Evolutionary conservation across 1,140 invertebrate genomes (phyloP).

Genomic region (Hylaeus volcanicus): DNA sequence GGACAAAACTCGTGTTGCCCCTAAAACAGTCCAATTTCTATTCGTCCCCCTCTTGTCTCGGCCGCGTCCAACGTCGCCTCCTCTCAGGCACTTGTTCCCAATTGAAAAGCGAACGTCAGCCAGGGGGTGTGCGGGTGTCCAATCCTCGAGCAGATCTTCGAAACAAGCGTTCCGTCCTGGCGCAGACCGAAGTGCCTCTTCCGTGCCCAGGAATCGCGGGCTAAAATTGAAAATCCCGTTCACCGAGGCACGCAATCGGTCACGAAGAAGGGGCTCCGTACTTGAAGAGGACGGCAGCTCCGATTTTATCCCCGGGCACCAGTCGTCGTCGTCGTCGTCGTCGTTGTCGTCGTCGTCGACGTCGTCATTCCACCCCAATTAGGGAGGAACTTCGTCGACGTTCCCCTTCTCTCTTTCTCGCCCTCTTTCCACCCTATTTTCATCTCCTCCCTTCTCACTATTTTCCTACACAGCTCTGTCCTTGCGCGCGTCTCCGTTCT

Average conservation of each 20-base stretch:
- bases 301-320: conserved; percentile 62
- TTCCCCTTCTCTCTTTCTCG: conserved; percentile 28
- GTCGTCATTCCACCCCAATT: conserved; percentile 64
- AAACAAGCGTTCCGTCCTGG: conserved; percentile 35
- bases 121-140: background rate
- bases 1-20: background rate
- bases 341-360: conserved; percentile 40
- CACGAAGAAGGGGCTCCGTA: conserved; percentile 65
- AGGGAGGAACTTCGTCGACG: conserved; percentile 66
- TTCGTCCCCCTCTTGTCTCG: background rate
- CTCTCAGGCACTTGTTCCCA: background rate
- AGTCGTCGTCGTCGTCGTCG: conserved; percentile 33
- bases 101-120: conserved; percentile 1
- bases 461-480: background rate
- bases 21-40: background rate
- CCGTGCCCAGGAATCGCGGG: conserved; percentile 31
- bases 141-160: conserved; percentile 27
- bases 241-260: conserved; percentile 63
- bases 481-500: conserved; percentile 29
- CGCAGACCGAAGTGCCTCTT: conserved; percentile 52
- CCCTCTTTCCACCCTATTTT: background rate
- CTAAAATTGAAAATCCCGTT: conserved; percentile 64
- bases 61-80: background rate
- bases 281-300: conserved; percentile 58
- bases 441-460: background rate